Base-by-base conservation (phyloP, 1,140 invertebrate genomes). In the Diplogasteroides magnus region DNA sequence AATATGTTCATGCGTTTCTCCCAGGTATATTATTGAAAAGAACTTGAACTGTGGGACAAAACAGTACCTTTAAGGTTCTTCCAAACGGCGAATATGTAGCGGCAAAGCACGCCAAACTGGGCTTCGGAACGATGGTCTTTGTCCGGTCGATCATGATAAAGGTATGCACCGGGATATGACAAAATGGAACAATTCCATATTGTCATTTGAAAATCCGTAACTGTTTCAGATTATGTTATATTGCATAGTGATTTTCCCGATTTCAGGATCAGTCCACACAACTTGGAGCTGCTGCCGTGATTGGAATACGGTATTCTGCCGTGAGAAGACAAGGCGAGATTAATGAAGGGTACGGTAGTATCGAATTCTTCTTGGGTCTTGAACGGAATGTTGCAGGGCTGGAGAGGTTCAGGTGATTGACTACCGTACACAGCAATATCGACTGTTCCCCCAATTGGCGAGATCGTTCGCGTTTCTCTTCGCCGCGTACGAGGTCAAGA, bases 41-140 rank as follows among this genome's bases (percentile, higher is more conserved):
- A 68, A 73, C 23, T 57, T 19, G 57, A 73, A 59, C n/a, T 48
- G 37, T 11, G 37, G 6, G 37, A 48, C 6, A 48, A 31, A 3
- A 59, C 19, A 19, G 23, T 11, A 19, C 15, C 15, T 55, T 68
- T 61, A 11, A 68, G 66, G 63, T 75, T 19, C 68, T 86, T 29
- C 82, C 90, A 87, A 91, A 95, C 85, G 93, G 93, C 23, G 92
- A 91, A 15, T 96, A 92, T 84, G 87, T 93, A 0, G 90, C 90
- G 81, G 88, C 91, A 0, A 87, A 89, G 29, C 91, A 89, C 81
- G 89, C 90, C 59, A 94, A 94, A 81, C 85, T 95, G 0, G 90
- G 91, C 0, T 97, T 95, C 84, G 92, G 91, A 15, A 92, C 92
- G 0, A 95, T 97, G 93, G 90, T 96, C 84, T 92, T 94, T 84